Evolutionary conservation across 2,888 invertebrate species (phyloP), one percentile per base, ranked within the genome.

Genomic region (Chouioia cunea): DNA sequence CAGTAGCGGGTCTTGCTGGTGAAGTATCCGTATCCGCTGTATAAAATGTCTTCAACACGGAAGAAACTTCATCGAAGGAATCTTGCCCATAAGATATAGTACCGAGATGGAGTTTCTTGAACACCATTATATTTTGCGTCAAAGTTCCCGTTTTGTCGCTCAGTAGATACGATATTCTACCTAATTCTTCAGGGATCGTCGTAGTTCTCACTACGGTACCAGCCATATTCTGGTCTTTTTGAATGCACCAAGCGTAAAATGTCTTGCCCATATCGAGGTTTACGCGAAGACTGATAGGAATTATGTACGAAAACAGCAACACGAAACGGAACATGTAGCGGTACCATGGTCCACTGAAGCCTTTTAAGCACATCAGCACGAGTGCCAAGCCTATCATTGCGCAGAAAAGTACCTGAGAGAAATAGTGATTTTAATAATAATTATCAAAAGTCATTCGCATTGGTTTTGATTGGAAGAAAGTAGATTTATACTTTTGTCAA

Each of bases 181-280:
- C 99, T 66, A 99, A 87, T 87, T 99, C 99, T 87, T 99, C 99
- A 0, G 99, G 97, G 77, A 99, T 99, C 2, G 99, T 99, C 2
- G 98, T 99, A 65, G 97, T 97, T 8, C 99, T 90, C 73, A 98
- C 98, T 12, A 97, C 96, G 0, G 98, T 97, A 23, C 96, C 97
- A 74, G 93, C 92, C 77, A 99, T 97, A 78, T 94, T 91, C 65
- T 93, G 92, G 87, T 99, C 99, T 69, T 94, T 90, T 81, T 97
- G 96, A 79, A 99, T 98, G 77, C 95, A 93, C 94, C 96, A 99
- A 0, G 99, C 96, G 86, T 99, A 99, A 83, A 94, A 97, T 0
- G 95, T 93, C 87, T 99, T 99, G 1, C 98, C 99, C 95, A 99
- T 96, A 82, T 99, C 99, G 77, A 99, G 89, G 87, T 99, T 99